phyloP scores from a whole-genome alignment of 2,797 vertebrate species.

The Platyrinchus mystaceus region DNA sequence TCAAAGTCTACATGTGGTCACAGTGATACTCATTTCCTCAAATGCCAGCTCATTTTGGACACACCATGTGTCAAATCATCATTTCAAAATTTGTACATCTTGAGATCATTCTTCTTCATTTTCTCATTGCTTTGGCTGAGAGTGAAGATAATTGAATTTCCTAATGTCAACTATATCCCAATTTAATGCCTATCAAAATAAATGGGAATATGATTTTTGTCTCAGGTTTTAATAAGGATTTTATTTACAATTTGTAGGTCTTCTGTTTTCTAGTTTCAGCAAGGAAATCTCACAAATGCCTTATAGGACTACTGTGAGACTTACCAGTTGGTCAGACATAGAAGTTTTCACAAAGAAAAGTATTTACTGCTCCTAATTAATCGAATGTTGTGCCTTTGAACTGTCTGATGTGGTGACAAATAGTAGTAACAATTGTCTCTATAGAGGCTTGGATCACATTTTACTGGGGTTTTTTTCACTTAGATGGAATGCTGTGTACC shows the following conservation, averaged over 20 bases:
- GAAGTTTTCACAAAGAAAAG: neutral
- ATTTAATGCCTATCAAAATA: neutral
- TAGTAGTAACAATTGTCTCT: neutral
- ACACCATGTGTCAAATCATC: neutral
- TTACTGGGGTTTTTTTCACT: neutral
- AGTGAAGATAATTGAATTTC: neutral
- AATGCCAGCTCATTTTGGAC: slow-evolving; percentile 1
- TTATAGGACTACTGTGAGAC: neutral
- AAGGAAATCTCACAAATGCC: neutral
- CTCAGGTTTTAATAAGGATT: neutral
- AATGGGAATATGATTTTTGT: neutral
- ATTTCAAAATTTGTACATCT: neutral
- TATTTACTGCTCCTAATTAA: neutral
- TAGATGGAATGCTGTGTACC: slow-evolving; percentile 19
- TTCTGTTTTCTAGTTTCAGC: neutral
- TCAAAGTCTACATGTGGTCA: neutral
- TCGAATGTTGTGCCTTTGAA: neutral
- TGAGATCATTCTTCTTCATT: neutral
- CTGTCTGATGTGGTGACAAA: neutral
- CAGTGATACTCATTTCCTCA: neutral
- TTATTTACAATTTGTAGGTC: neutral
- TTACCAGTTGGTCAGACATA: neutral
- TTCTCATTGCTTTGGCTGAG: neutral
- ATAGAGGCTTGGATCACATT: neutral
- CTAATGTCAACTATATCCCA: neutral